Base-by-base conservation (phyloP, 2,888 invertebrate species). In the Hydrotaea diabolus region DNA sequence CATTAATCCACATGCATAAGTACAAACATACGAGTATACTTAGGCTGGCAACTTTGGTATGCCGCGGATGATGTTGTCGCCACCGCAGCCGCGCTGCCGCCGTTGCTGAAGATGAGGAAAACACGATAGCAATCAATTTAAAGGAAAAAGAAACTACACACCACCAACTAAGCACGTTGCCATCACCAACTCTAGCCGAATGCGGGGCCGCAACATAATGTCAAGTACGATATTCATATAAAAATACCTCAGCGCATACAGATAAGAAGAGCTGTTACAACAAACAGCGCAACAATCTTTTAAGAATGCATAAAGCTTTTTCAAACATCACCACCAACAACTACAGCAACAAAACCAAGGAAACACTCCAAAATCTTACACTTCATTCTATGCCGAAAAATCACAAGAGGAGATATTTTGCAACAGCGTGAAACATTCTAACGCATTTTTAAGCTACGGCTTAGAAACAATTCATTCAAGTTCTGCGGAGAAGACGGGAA, bases 41-140 rank as follows among this genome's bases (percentile, higher is more conserved):
- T n/a, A 43, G 19, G 13, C 69, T 39, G 39, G 64, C 72, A 74
- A 74, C 39, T 69, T 49, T 53, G 77, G 73, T 31, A 62, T 74
- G 55, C 43, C 59, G 53, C 17, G 64, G 46, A 26, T 71, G 69
- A 36, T 84, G 73, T 73, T 64, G 72, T 31, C 2, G 64, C 13
- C 17, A 36, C 26, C 21, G 64, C 23, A n/a, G 53, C 26, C 59
- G 31, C n/a, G 19, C 17, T 26, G 55, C 64, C 49, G 72, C 15
- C 39, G 53, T 62, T 75, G 49, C 46, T 73, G 59, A 19, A 83
- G 84, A 86, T 85, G 85, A 86, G 77, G 76, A 83, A 82, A 83
- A 82, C 86, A 83, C 85, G 86, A 86, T 86, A 86, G 86, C 85
- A 77, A 86, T 86, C 86, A 83, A 76, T 86, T 85, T 80, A 88